Evolutionary conservation across 2,113 vertebrate genomes (phyloP).

Genomic region (Blennius ocellaris): DNA sequence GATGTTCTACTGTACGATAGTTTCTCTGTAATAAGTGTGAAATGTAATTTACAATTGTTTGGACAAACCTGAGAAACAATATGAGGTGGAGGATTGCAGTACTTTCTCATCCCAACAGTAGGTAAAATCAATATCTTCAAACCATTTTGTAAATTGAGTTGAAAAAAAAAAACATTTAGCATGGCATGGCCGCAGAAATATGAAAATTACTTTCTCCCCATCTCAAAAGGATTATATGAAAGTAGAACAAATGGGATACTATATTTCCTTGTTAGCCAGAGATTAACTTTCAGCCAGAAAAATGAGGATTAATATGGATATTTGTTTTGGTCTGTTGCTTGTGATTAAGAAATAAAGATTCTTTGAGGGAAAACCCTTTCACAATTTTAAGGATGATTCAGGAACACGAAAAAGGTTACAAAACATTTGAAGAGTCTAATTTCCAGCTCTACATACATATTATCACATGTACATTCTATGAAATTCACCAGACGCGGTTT

Average conservation of each 20-base stretch:
- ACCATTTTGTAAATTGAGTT: not conserved
- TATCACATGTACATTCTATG: not conserved
- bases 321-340: slow-evolving; percentile 21
- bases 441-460: not conserved
- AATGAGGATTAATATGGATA: slow-evolving; percentile 39
- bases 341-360: slow-evolving; percentile 25
- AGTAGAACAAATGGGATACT: slow-evolving; percentile 34
- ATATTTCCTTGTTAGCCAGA: slow-evolving; percentile 32
- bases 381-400: not conserved
- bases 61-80: not conserved
- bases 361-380: slow-evolving; percentile 1
- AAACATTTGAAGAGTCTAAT: not conserved
- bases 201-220: slow-evolving; percentile 4
- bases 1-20: too few species aligned
- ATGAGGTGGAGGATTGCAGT: not conserved
- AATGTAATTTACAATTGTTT: slow-evolving; percentile 2
- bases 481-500: not conserved
- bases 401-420: not conserved
- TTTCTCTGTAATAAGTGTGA: not conserved
- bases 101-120: not conserved
- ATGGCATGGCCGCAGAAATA: not conserved
- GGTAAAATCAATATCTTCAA: not conserved
- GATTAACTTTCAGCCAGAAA: slow-evolving; percentile 38
- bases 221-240: slow-evolving; percentile 44
- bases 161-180: slow-evolving; percentile 6